Evolutionary conservation across 2,888 invertebrate genomes (phyloP).

Genomic region (Meiosimyza decipiens): DNA sequence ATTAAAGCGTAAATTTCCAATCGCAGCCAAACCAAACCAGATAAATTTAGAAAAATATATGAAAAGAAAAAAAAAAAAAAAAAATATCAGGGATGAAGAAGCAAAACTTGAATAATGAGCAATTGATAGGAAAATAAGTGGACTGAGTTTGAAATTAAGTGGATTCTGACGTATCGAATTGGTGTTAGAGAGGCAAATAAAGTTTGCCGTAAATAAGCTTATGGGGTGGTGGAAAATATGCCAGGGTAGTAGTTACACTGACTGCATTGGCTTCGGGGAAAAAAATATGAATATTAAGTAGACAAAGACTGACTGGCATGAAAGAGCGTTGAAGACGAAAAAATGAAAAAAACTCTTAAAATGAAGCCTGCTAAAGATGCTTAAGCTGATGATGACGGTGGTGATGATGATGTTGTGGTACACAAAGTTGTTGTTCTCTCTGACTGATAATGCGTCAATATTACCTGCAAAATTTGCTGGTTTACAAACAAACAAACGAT

Average conservation of each 20-base stretch:
- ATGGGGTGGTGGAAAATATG: background rate
- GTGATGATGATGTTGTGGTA: slow-evolving; percentile 16
- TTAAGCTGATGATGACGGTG: background rate
- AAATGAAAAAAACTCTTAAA: background rate
- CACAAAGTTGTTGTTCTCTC: slow-evolving; percentile 17
- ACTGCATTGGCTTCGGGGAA: too few relatives aligned
- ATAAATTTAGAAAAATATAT: too few relatives aligned
- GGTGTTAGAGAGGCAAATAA: background rate
- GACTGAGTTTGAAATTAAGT: slow-evolving; percentile 22
- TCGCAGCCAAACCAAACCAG: too few relatives aligned
- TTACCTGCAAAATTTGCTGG: slow-evolving; percentile 24
- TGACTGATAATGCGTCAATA: slow-evolving; percentile 24
- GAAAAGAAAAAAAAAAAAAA: background rate
- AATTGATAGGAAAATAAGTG: slow-evolving; percentile 41
- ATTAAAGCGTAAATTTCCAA: too few relatives aligned
- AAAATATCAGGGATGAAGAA: background rate
- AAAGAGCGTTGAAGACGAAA: background rate
- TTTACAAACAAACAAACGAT: slow-evolving; percentile 13
- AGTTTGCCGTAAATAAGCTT: slow-evolving; percentile 1
- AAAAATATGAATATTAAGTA: slow-evolving; percentile 30
- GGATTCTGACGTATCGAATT: background rate
- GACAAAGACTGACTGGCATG: background rate
- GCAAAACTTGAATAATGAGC: slow-evolving; percentile 44
- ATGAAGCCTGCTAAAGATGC: background rate
- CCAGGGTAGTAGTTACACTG: background rate